Conservation (phyloP, 2,113 vertebrate species). For the Hippocampus comes region DNA sequence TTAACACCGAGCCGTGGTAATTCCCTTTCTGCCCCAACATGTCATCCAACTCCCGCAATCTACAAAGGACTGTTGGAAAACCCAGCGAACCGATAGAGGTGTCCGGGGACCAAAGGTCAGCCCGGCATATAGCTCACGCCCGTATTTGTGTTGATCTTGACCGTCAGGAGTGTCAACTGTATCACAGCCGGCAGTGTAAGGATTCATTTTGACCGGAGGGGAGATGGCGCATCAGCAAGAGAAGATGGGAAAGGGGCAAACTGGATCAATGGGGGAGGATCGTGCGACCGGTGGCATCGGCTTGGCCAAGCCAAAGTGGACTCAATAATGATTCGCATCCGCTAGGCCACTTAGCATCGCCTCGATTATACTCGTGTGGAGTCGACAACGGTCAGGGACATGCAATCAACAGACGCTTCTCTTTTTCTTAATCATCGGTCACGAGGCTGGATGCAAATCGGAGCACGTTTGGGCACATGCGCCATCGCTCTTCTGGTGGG, state of each 20-base stretch:
- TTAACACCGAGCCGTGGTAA: no score
- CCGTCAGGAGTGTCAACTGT: not conserved
- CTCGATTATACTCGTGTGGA: no score
- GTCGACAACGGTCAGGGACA: no score
- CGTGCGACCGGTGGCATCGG: not conserved
- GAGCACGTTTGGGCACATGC: no score
- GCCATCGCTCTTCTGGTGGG: no score
- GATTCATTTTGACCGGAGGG: slow-evolving; percentile 66
- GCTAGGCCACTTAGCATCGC: no score
- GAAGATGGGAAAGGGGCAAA: not conserved
- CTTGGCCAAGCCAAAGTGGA: not conserved
- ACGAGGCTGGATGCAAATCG: no score
- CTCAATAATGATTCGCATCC: no score
- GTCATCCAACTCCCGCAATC: slow-evolving; percentile 29
- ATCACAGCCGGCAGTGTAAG: slow-evolving; percentile 68
- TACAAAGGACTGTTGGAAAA: slow-evolving; percentile 15
- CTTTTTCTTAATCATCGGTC: no score
- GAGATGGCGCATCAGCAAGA: slow-evolving; percentile 17
- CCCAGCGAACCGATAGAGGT: not conserved
- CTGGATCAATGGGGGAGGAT: not conserved
- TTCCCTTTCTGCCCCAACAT: no score
- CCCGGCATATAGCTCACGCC: not conserved
- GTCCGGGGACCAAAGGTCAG: not conserved
- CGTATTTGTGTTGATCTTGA: not conserved
- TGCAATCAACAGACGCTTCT: no score